Base-by-base conservation (phyloP, 2,888 invertebrate genomes). In the Xestia ashworthii region DNA sequence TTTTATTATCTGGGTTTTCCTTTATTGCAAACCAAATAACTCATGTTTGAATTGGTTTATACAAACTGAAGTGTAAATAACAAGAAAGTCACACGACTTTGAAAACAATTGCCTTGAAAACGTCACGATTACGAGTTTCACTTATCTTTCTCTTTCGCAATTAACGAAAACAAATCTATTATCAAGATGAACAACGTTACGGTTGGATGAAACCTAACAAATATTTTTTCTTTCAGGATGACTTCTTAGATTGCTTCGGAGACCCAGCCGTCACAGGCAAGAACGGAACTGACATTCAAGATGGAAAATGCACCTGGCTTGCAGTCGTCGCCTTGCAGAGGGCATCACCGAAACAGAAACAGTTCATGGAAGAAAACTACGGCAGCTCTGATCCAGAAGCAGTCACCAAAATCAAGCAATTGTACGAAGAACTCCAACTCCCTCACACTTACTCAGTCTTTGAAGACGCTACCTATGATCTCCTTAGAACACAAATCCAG, bases 221-320 rank as follows among this genome's bases (percentile, higher is more conserved):
- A 19, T 4, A 6, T 44, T 50, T 68, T 62, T 66, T 74, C 22
- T 95, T 93, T 8, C 95, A 98, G 97, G 98, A 99, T 93, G 99
- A 99, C 93, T 99, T 98, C 95, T 95, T 99, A 60, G 99, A 99
- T 93, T 99, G 98, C 92, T 99, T 98, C 93, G 99, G 99, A 0
- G 98, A 99, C 93, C 97, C 98, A 25, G 96, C 97, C 14, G 97
- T 98, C 4, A 99, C 98, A 0, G 99, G 99, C 12, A 99, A 99
- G 96, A 96, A 97, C 60, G 99, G 99, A 53, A 98, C 98, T 0
- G 99, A 99, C 92, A 99, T 99, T 88, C 97, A 98, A 95, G 99
- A 99, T 88, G 99, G 99, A 53, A 99, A 99, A 95, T 99, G 99
- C 95, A 98, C 99, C 0, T 99, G 99, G 99, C 96, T 99, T 53